Evolutionary conservation across 2,797 vertebrate species (phyloP).

Genomic region (Liasis olivaceus): DNA sequence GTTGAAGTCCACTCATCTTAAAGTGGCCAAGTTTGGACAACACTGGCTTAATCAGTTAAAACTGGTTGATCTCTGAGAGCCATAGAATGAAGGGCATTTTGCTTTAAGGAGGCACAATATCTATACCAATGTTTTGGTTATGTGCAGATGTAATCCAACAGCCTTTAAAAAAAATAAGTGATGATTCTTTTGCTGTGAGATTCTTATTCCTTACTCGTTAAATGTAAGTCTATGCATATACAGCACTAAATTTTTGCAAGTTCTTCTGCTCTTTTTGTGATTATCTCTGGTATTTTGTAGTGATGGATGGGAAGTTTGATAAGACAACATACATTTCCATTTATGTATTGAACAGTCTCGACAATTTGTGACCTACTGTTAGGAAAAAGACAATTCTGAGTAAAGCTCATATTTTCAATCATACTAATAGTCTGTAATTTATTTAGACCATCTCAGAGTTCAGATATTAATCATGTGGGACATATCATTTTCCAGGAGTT

Average conservation of each 20-base stretch:
- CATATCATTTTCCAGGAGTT: neutral
- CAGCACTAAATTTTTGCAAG: neutral
- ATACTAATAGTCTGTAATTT: neutral
- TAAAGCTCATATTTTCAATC: neutral
- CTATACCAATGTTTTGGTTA: neutral
- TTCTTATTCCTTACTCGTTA: neutral
- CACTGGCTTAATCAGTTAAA: neutral
- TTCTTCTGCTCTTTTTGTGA: neutral
- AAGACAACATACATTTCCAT: neutral
- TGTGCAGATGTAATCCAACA: neutral
- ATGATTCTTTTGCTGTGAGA: neutral
- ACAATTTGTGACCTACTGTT: neutral
- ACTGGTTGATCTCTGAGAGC: neutral
- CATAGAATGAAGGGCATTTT: neutral
- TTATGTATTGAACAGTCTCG: neutral
- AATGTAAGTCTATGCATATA: neutral
- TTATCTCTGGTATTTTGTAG: neutral
- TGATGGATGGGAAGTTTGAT: conserved; percentile 14
- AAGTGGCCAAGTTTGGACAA: too few species aligned
- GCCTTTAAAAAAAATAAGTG: neutral
- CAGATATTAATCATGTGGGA: neutral
- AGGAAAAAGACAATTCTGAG: neutral
- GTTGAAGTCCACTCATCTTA: too few species aligned
- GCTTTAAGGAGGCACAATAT: neutral
- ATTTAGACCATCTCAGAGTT: neutral